Percentiles rank a stretch among this genome's conserved stretches.
These are phyloP conservation scores for Regulus satrapa DNA, from an alignment of 2,113 vertebrate genomes.

Conservation along the genomic window DNA sequence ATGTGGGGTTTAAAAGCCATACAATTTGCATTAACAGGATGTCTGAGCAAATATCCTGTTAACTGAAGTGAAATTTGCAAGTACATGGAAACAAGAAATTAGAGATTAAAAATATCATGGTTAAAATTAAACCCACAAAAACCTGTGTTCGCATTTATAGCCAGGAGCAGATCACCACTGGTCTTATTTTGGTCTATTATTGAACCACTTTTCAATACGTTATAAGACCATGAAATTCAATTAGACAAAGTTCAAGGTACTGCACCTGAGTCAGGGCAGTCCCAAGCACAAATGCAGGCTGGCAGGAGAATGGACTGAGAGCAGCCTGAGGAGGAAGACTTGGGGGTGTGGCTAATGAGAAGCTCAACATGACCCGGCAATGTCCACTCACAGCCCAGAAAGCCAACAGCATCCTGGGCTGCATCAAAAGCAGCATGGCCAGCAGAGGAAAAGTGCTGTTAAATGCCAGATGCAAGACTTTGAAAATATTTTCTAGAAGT, in stretches of 20 bases:
- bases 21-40: background rate
- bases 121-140: constrained; percentile 41
- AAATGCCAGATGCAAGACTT: background rate
- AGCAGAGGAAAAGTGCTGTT: background rate
- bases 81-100: constrained; percentile 41
- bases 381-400: background rate
- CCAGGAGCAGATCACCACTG: background rate
- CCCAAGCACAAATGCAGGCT: background rate
- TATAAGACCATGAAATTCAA: background rate
- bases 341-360: background rate
- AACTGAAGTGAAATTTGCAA: background rate
- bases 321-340: background rate
- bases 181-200: background rate
- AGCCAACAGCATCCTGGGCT: background rate
- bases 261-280: background rate
- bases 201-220: background rate
- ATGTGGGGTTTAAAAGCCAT: background rate
- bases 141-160: constrained; percentile 15
- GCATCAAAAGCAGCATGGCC: background rate
- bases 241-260: background rate
- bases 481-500: background rate
- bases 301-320: background rate
- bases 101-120: constrained; percentile 1
- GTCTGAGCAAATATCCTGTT: background rate
- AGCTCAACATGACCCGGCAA: background rate